A percentile compares a stretch with the other conserved stretches of the same genome.
Evolutionary conservation across 2,888 invertebrate species (phyloP).

Genomic region (Nephrotoma appendiculata): DNA sequence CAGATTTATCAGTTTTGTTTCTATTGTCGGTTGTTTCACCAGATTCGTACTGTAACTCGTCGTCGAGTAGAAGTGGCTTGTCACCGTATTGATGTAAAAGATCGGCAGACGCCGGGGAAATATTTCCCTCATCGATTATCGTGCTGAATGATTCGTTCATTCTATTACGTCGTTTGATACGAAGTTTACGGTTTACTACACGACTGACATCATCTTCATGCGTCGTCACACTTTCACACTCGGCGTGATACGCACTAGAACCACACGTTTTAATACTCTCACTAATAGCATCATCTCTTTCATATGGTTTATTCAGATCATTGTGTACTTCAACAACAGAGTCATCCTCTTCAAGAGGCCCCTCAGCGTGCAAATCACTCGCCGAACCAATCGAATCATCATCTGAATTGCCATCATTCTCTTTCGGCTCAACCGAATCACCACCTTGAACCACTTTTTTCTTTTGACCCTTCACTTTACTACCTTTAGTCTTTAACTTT

Average conservation of each 20-base stretch:
- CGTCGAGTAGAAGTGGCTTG: constrained; percentile 57
- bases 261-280: constrained; percentile 51
- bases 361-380: constrained; percentile 46
- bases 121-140: constrained; percentile 35
- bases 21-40: constrained; percentile 20
- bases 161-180: constrained; percentile 34
- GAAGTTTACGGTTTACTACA: constrained; percentile 34
- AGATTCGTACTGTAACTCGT: constrained; percentile 54
- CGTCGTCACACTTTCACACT: constrained; percentile 53
- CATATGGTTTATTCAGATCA: constrained; percentile 16
- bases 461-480: constrained; percentile 20
- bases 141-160: constrained; percentile 18
- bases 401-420: constrained; percentile 23
- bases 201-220: constrained; percentile 42
- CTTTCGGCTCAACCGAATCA: constrained; percentile 20
- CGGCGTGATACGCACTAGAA: constrained; percentile 55
- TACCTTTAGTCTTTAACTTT: constrained; percentile 33
- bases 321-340: constrained; percentile 12
- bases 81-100: constrained; percentile 64
- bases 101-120: constrained; percentile 35
- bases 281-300: constrained; percentile 38
- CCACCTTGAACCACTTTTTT: constrained; percentile 18
- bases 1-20: constrained; percentile 20
- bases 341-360: constrained; percentile 31
- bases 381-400: constrained; percentile 60